Conservation (phyloP, 2,797 vertebrate genomes). For the Cuculus canorus region DNA sequence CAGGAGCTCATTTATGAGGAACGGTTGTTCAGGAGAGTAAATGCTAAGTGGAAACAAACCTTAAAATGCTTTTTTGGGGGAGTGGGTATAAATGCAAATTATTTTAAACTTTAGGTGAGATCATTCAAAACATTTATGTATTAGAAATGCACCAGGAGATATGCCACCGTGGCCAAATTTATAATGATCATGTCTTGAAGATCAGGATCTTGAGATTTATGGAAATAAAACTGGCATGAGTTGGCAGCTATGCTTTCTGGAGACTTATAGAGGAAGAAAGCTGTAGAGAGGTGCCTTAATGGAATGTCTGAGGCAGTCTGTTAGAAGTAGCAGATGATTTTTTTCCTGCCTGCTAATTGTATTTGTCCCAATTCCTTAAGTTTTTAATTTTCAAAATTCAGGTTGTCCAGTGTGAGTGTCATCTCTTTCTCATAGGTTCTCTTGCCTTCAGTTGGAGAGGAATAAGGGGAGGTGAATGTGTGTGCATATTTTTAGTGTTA, state of each 20-base stretch:
- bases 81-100: background rate
- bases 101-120: background rate
- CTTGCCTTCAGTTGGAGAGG: background rate
- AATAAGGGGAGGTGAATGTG: background rate
- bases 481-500: background rate
- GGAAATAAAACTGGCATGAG: background rate
- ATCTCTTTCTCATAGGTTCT: background rate
- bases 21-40: background rate
- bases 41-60: background rate
- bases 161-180: background rate
- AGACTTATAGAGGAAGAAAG: background rate
- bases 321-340: background rate
- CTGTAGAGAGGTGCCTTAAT: background rate
- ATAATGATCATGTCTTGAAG: background rate
- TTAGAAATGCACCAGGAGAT: background rate
- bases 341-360: background rate
- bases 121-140: background rate
- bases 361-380: background rate
- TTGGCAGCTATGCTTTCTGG: background rate
- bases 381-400: background rate
- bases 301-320: background rate
- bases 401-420: background rate
- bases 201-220: background rate
- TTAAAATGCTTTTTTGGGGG: background rate
- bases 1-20: constrained; percentile 16